A percentile compares a stretch with the other conserved stretches of the same genome.
Evolutionary conservation across 2,888 invertebrate genomes (phyloP).

Genomic region (Hesperia comma): DNA sequence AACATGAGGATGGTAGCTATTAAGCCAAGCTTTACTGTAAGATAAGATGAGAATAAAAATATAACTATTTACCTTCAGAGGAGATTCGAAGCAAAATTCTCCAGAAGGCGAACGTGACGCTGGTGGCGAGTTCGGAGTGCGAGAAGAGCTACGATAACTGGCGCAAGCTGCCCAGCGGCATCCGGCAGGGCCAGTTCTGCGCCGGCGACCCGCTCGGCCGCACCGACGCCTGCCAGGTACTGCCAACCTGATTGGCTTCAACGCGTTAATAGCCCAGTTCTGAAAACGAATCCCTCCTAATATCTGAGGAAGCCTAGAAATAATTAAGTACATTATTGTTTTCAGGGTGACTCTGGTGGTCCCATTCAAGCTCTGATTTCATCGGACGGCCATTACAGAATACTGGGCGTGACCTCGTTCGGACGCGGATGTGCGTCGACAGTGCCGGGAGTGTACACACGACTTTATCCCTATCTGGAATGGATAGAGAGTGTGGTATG

Average conservation of each 20-base stretch:
- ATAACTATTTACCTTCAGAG: slow-evolving; percentile 47
- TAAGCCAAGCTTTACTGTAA: too few relatives aligned
- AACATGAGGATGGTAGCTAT: too few relatives aligned
- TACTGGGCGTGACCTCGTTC: slow-evolving; percentile 77
- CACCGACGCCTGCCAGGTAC: slow-evolving; percentile 70
- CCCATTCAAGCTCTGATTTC: slow-evolving; percentile 60
- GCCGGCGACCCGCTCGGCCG: slow-evolving; percentile 69
- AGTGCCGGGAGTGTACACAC: slow-evolving; percentile 74
- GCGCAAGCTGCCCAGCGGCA: slow-evolving; percentile 67
- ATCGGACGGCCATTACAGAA: slow-evolving; percentile 56
- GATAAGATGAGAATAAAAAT: too few relatives aligned
- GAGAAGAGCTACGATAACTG: slow-evolving; percentile 58
- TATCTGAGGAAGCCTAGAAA: too few relatives aligned
- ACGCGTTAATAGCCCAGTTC: too few relatives aligned
- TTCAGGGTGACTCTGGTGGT: slow-evolving; percentile 78
- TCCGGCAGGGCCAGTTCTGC: slow-evolving; percentile 66
- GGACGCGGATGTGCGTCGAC: slow-evolving; percentile 73
- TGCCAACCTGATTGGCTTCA: too few relatives aligned
- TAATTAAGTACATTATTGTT: too few relatives aligned
- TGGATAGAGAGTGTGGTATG: slow-evolving; percentile 75
- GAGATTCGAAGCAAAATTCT: slow-evolving; percentile 59
- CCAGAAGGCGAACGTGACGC: slow-evolving; percentile 67
- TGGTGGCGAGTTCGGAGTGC: slow-evolving; percentile 56
- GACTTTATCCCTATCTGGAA: slow-evolving; percentile 67
- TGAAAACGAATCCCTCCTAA: too few relatives aligned